Evolutionary conservation across 2,113 vertebrate species (phyloP), one percentile per base, ranked within the genome.

Genomic region (Mandrillus leucophaeus): DNA sequence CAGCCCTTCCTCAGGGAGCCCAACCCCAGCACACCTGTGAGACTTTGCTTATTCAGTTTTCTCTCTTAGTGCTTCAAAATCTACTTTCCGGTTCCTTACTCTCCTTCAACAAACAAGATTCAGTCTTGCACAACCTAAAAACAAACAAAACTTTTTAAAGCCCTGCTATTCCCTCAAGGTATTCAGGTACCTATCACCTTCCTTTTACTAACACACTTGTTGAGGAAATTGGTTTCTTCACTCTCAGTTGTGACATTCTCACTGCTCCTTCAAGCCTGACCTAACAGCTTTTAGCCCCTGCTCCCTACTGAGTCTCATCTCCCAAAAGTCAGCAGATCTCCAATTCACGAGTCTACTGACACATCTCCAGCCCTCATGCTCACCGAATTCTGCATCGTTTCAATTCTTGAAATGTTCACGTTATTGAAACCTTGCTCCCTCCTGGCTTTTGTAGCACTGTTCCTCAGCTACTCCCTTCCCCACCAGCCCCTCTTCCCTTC

Each of bases 61-160:
- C 27, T 89, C 16, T 96, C 40, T 94, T 45, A 48, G 8, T 73
- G 48, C 59, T 95, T 96, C 87, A 68, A 50, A 82, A 73, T 81
- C 9, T 32, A 8, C 48, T 90, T 93, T 35, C 35, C 3, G 43
- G 79, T 80, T 82, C 38, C 82, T 86, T 96, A 85, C 40, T 35
- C 40, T 92, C 55, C 90, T n/a, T 83, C 90, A 91, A 97, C 96
- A 96, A 94, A 93, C 57, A 92, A 68, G 76, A 64, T 93, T 8
- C 55, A 94, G 75, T 76, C 43, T 73, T 76, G 32, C 12, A n/a
- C 25, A 83, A 59, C 38, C 40, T 73, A 52, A 95, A 96, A 83
- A 55, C 88, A 96, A 94, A 81, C 70, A 57, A 18, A 94, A 57
- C 30, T 52, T 70, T 72, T 61, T 35, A 16, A 38, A 94, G 52